These are phyloP conservation scores for Alexandromys fortis DNA, from an alignment of 2,113 vertebrate genomes.

Conservation along the genomic window DNA sequence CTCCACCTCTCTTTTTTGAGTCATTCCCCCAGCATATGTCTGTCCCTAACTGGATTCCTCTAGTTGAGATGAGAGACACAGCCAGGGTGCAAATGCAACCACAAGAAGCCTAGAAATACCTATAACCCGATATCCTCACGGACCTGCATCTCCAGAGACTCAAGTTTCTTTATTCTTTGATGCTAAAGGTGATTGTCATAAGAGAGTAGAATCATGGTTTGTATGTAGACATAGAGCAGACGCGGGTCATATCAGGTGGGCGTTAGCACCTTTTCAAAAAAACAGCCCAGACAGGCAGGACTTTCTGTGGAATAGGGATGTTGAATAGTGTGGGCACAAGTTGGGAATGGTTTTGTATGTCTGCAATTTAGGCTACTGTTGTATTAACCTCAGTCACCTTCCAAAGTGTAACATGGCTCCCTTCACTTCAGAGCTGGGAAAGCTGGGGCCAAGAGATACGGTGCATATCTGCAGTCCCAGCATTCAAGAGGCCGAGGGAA, in stretches of 20 bases:
- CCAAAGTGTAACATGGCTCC: background rate
- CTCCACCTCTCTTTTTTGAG: too few relatives aligned
- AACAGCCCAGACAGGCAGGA: too few relatives aligned
- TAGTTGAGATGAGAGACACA: rapidly evolving
- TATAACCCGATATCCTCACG: rapidly evolving
- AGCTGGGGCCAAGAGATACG: background rate
- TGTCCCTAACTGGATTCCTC: background rate
- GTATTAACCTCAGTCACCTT: background rate
- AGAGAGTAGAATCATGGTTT: background rate
- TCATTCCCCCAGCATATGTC: background rate
- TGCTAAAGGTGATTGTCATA: background rate
- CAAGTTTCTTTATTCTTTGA: background rate
- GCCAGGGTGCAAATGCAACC: rapidly evolving
- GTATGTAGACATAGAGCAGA: background rate
- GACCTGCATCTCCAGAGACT: background rate
- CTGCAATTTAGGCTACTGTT: background rate
- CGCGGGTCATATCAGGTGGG: too few relatives aligned
- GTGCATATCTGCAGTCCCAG: background rate
- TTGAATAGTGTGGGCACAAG: background rate
- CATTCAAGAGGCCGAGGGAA: background rate
- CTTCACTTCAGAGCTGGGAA: background rate
- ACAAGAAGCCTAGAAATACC: too few relatives aligned
- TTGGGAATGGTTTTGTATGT: background rate
- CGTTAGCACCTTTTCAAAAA: background rate
- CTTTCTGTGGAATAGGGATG: background rate